phyloP scores from a whole-genome alignment of 2,888 invertebrate species.

The Protodeltote pygarga region DNA sequence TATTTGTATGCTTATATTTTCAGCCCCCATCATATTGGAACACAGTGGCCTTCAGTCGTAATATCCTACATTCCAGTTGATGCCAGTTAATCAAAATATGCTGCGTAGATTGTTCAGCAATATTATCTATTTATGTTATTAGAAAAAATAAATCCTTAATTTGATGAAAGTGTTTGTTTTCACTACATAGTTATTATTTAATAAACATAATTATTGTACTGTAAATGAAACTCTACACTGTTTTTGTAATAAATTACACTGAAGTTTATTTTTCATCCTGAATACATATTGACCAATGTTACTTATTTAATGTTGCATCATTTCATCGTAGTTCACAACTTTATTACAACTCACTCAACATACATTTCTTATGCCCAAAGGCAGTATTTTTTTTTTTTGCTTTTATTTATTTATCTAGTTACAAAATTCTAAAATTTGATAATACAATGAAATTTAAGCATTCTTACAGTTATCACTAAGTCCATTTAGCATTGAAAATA shows the following conservation, averaged over 20 bases:
- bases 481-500: conserved; percentile 84
- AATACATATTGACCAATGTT: conserved; percentile 83
- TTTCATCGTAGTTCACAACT: conserved; percentile 77
- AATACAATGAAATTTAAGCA: conserved; percentile 85
- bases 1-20: conserved; percentile 23
- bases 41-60: conserved; percentile 67
- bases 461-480: conserved; percentile 82
- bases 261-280: conserved; percentile 86
- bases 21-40: conserved; percentile 79
- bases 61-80: neutral
- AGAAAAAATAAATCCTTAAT: conserved; percentile 13
- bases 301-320: conserved; percentile 67
- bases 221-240: conserved; percentile 53
- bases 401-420: conserved; percentile 76
- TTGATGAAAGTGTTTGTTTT: neutral
- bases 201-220: neutral
- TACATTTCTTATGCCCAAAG: conserved; percentile 76
- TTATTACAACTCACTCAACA: conserved; percentile 81
- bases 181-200: neutral
- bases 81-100: conserved; percentile 1
- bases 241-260: conserved; percentile 85
- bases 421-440: conserved; percentile 81
- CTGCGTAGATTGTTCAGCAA: neutral
- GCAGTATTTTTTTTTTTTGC: conserved; percentile 66
- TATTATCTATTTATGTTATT: neutral